Percentiles rank a stretch among this genome's conserved stretches.
Conservation (phyloP, 1,140 invertebrate genomes). For the Sesamia nonagrioides region DNA sequence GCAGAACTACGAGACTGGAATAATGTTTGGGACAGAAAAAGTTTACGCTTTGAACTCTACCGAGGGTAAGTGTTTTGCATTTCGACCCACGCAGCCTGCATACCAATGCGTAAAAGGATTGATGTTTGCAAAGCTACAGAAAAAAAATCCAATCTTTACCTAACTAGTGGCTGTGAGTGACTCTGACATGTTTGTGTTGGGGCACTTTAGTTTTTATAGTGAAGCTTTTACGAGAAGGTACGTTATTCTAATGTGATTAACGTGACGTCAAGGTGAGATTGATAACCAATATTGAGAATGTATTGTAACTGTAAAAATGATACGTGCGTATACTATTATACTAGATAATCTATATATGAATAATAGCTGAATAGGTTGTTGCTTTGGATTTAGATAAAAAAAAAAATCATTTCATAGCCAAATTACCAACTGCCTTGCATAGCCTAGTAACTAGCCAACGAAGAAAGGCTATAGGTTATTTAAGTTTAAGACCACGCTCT, state of each 20-base stretch:
- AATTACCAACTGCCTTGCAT: too few species aligned
- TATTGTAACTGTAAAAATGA: too few species aligned
- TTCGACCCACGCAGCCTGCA: conserved; percentile 75
- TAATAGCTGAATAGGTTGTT: too few species aligned
- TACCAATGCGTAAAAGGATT: conserved; percentile 84
- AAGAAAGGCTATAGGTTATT: too few species aligned
- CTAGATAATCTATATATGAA: too few species aligned
- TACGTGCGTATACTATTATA: too few species aligned
- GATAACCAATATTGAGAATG: too few species aligned
- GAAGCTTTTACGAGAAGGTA: not conserved
- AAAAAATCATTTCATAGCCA: too few species aligned
- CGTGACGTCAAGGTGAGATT: not conserved
- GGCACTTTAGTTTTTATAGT: conserved; percentile 36
- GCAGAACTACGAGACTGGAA: conserved; percentile 83
- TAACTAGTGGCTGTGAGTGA: conserved; percentile 42
- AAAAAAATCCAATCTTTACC: conserved; percentile 60
- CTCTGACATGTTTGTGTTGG: conserved; percentile 42
- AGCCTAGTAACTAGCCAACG: too few species aligned
- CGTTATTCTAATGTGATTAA: not conserved
- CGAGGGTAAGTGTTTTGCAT: conserved; percentile 84
- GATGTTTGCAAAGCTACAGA: conserved; percentile 75
- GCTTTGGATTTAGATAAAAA: too few species aligned
- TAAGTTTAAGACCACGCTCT: too few species aligned
- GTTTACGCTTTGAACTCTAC: conserved; percentile 82
- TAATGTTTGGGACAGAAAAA: conserved; percentile 84